Conservation (phyloP, 1,140 invertebrate species). For the Panagrolaimus sp. region DNA sequence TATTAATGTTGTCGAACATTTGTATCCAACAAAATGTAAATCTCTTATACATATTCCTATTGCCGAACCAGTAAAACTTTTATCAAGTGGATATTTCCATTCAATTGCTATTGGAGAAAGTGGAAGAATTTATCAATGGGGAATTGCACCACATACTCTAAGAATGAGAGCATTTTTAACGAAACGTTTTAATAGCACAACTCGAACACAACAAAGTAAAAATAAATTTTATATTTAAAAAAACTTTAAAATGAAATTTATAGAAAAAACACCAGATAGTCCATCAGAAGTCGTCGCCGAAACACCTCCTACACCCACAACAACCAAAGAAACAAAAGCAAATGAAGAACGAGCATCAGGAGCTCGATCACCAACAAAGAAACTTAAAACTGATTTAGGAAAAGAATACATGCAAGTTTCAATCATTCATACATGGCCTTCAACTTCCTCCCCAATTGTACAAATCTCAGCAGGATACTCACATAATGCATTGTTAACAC, state of each 20-base stretch:
- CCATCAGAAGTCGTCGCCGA: not conserved
- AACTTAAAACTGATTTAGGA: not conserved
- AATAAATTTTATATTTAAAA: not conserved
- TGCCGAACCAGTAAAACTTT: constrained; percentile 24
- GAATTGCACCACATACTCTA: constrained; percentile 38
- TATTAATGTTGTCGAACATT: not conserved
- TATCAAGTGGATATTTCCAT: constrained; percentile 36
- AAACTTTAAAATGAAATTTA: not conserved
- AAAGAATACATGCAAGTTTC: not conserved
- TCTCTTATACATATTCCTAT: not conserved
- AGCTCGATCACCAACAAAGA: not conserved
- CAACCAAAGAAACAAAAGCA: not conserved
- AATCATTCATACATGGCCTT: not conserved
- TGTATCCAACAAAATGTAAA: not conserved
- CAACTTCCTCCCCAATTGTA: constrained; percentile 28
- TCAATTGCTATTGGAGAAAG: constrained; percentile 25
- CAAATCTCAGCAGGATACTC: constrained; percentile 68
- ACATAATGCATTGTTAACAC: constrained; percentile 67
- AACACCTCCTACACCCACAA: no score
- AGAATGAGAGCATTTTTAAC: constrained; percentile 26
- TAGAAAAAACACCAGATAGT: not conserved
- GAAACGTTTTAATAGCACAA: constrained; percentile 10
- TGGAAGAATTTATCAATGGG: constrained; percentile 35
- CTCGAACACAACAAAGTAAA: not conserved
- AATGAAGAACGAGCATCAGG: not conserved